Evolutionary conservation across 2,797 vertebrate genomes (phyloP).

Genomic region (Psittacula derbiana): DNA sequence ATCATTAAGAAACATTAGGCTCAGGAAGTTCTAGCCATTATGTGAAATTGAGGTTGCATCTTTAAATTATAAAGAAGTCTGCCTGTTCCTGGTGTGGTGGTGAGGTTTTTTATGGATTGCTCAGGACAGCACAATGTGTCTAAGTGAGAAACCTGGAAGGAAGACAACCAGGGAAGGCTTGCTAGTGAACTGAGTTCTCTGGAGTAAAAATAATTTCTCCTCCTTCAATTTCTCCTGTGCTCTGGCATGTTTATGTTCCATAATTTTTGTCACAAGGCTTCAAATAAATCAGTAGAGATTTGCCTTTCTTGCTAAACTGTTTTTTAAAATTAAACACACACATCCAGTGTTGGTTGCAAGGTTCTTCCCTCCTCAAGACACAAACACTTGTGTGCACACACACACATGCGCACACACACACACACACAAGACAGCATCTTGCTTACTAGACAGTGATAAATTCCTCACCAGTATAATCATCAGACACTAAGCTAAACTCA

Average conservation of each 20-base stretch:
- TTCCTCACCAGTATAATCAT: slow-evolving; percentile 62
- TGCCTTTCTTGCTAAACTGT: slow-evolving; percentile 31
- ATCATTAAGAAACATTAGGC: not conserved
- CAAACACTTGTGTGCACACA: not conserved
- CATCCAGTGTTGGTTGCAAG: not conserved
- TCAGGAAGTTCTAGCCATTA: not conserved
- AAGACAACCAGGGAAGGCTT: not conserved
- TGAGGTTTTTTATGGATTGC: not conserved
- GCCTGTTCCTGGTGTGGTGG: not conserved
- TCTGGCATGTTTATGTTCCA: not conserved
- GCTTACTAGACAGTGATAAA: slow-evolving; percentile 73
- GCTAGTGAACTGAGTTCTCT: slow-evolving; percentile 7
- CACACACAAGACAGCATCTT: not conserved
- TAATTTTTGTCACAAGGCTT: slow-evolving; percentile 55
- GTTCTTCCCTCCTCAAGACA: not conserved
- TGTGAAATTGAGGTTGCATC: not conserved
- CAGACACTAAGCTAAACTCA: slow-evolving; percentile 68
- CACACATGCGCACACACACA: not conserved
- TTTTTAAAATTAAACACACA: slow-evolving; percentile 27
- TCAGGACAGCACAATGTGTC: not conserved
- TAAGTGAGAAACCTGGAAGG: not conserved
- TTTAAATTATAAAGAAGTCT: not conserved
- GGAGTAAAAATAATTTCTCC: slow-evolving; percentile 19
- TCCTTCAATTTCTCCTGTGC: not conserved
- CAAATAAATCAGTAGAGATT: slow-evolving; percentile 59